Conservation (phyloP, 1,140 invertebrate genomes). For the Battus philenor region DNA sequence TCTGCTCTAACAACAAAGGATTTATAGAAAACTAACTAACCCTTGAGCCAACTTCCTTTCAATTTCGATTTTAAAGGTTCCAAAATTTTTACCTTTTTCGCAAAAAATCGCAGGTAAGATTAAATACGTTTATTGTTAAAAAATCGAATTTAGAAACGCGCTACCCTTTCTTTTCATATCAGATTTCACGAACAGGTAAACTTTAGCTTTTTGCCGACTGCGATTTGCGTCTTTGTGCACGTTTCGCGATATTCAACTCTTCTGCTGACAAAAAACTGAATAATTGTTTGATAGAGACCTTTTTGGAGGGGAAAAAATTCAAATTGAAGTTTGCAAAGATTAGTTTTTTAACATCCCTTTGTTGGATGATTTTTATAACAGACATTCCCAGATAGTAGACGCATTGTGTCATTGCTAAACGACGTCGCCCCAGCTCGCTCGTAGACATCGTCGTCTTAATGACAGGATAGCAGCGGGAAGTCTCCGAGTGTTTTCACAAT, state of each 20-base stretch:
- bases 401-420: constrained; percentile 59
- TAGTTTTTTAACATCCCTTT: constrained; percentile 68
- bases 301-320: constrained; percentile 53
- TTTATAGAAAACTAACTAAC: constrained; percentile 55
- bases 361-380: constrained; percentile 56
- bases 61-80: constrained; percentile 54
- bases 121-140: constrained; percentile 41
- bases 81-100: constrained; percentile 47
- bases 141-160: constrained; percentile 50
- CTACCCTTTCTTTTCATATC: constrained; percentile 71
- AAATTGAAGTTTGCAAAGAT: constrained; percentile 53
- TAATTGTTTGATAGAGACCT: constrained; percentile 63
- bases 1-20: constrained; percentile 48
- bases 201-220: constrained; percentile 53
- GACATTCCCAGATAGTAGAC: constrained; percentile 66
- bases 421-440: constrained; percentile 46
- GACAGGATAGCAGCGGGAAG: constrained; percentile 65
- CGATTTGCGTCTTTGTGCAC: constrained; percentile 52
- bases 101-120: constrained; percentile 56
- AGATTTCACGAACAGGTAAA: constrained; percentile 72
- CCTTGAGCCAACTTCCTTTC: constrained; percentile 67
- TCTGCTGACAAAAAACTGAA: constrained; percentile 52
- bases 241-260: constrained; percentile 69
- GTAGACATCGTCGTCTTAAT: constrained; percentile 57
- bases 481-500: constrained; percentile 60